A percentile compares a stretch with the other conserved stretches of the same genome.
These are phyloP conservation scores for Agonopterix subpropinquella DNA, from an alignment of 2,888 invertebrate species.

Conservation along the genomic window DNA sequence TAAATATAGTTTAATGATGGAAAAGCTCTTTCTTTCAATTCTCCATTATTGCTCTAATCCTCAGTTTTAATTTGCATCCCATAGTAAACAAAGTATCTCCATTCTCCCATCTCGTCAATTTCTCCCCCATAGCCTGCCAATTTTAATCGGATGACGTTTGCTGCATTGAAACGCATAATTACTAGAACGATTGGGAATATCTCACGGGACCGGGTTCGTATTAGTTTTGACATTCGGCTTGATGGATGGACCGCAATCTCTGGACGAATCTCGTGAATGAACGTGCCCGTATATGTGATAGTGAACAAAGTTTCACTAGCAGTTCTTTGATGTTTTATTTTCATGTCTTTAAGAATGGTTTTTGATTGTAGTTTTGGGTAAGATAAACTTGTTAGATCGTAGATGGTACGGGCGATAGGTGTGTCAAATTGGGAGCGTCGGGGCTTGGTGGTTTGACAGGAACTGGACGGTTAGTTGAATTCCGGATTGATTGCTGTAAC, in stretches of 20 bases:
- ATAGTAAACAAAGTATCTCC: constrained; percentile 14
- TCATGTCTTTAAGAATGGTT: constrained; percentile 16
- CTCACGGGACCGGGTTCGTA: constrained; percentile 69
- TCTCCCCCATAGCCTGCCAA: constrained; percentile 67
- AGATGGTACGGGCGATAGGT: constrained; percentile 52
- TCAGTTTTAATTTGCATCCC: constrained; percentile 10
- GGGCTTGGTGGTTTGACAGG: constrained; percentile 50
- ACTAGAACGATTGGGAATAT: constrained; percentile 49
- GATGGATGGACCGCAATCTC: constrained; percentile 72
- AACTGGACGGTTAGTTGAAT: constrained; percentile 52
- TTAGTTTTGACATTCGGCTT: constrained; percentile 74
- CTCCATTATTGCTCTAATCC: constrained; percentile 5
- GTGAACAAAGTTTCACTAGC: constrained; percentile 18
- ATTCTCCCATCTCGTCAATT: constrained; percentile 26
- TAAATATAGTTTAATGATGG: too few species aligned
- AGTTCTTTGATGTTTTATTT: constrained; percentile 15
- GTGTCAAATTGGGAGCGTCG: constrained; percentile 57
- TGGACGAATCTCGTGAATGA: constrained; percentile 62
- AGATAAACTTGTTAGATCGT: constrained; percentile 16
- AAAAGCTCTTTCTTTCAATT: not conserved
- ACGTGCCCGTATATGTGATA: constrained; percentile 50
- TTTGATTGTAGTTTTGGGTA: constrained; percentile 13
- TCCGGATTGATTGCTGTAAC: constrained; percentile 43
- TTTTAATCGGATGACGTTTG: constrained; percentile 68
- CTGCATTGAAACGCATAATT: constrained; percentile 70